These are phyloP conservation scores for Micromys minutus DNA, from an alignment of 2,113 vertebrate species.

Conservation along the genomic window DNA sequence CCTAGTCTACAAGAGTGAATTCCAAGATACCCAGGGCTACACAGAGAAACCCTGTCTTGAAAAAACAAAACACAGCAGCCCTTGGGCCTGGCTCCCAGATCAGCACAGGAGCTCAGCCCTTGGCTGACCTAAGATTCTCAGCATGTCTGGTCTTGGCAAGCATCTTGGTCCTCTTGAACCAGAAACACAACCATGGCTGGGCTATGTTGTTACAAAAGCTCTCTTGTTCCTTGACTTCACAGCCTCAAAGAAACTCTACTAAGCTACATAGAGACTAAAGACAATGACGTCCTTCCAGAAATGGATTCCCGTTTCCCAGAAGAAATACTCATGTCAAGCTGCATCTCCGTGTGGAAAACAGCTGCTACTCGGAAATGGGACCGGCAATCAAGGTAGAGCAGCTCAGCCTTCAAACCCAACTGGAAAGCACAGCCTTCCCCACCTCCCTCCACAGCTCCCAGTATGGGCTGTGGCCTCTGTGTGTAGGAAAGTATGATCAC, in stretches of 20 bases:
- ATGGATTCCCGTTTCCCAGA: constrained; percentile 88
- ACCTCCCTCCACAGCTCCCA: rapidly evolving
- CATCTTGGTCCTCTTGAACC: background rate
- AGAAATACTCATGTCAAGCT: constrained; percentile 86
- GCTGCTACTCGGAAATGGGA: constrained; percentile 86
- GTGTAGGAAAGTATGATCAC: too few relatives aligned
- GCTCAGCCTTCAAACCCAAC: rapidly evolving
- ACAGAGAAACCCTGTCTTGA: background rate
- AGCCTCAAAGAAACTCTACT: constrained; percentile 90
- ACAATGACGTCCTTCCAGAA: constrained; percentile 82
- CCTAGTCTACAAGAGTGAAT: background rate
- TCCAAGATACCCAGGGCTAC: background rate
- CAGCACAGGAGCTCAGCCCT: background rate
- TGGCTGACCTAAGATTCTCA: background rate
- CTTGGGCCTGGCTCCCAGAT: too few relatives aligned
- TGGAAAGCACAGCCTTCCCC: background rate
- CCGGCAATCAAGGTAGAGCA: constrained; percentile 38
- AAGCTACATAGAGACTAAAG: constrained; percentile 89
- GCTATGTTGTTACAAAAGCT: background rate
- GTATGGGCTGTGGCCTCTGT: rapidly evolving
- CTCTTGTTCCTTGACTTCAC: constrained; percentile 62
- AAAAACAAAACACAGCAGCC: background rate
- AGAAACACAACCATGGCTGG: background rate
- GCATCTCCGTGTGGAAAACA: constrained; percentile 89
- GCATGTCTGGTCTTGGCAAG: background rate